phyloP scores from a whole-genome alignment of 2,113 vertebrate species.

The Malurus alboscapulatus region DNA sequence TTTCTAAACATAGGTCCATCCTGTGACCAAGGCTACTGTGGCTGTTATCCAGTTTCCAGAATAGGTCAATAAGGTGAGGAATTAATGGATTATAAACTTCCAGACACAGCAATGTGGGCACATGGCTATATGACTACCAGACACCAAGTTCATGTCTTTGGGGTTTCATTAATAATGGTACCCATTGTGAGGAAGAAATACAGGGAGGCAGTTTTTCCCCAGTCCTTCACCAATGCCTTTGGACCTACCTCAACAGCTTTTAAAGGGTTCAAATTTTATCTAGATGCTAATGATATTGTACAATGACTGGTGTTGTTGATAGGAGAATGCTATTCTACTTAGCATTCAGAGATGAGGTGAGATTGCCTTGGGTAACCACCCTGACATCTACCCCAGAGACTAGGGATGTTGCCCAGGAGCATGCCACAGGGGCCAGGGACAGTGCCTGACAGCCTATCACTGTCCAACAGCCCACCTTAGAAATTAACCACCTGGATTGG shows the following conservation, averaged over 20 bases:
- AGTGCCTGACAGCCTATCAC: no score
- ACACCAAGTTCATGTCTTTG: background rate
- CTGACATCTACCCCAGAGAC: no score
- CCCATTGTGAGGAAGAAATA: background rate
- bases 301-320: no score
- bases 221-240: background rate
- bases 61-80: background rate
- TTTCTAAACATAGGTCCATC: background rate
- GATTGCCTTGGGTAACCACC: no score
- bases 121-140: background rate
- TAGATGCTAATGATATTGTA: background rate
- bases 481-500: no score
- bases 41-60: background rate
- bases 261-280: background rate
- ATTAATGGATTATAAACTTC: background rate
- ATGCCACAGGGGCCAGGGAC: no score
- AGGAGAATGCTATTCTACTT: no score
- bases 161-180: background rate
- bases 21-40: background rate
- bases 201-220: fast-evolving
- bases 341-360: no score
- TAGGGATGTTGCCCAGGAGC: no score
- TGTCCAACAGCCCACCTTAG: no score
- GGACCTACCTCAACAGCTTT: background rate
- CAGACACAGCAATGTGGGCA: background rate